These are phyloP conservation scores for Eutolmus rufibarbis DNA, from an alignment of 2,888 invertebrate species.

Conservation along the genomic window DNA sequence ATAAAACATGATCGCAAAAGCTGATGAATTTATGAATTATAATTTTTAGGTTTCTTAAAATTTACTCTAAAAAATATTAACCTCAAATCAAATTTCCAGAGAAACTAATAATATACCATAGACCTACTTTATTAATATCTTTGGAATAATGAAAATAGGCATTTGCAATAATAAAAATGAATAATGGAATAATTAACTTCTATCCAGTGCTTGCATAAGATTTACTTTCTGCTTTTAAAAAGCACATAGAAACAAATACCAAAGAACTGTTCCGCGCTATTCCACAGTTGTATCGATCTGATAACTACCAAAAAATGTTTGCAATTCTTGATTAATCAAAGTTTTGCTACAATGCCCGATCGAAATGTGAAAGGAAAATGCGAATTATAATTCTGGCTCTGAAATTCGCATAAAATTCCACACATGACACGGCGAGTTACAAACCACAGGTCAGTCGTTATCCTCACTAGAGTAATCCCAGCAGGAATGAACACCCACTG, in stretches of 20 bases:
- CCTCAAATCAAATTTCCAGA: too few relatives aligned
- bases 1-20: too few relatives aligned
- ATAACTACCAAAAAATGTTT: not conserved
- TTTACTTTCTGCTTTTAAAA: not conserved
- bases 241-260: not conserved
- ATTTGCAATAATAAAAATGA: too few relatives aligned
- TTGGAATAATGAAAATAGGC: too few relatives aligned
- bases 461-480: not conserved
- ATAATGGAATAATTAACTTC: too few relatives aligned
- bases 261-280: not conserved
- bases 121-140: too few relatives aligned
- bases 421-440: not conserved
- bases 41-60: too few relatives aligned
- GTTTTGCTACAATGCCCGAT: not conserved
- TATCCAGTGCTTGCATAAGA: too few relatives aligned
- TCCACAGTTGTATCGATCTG: not conserved
- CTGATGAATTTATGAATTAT: too few relatives aligned
- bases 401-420: slow-evolving; percentile 24
- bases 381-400: not conserved
- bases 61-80: too few relatives aligned
- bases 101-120: too few relatives aligned
- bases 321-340: not conserved
- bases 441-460: not conserved
- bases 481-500: slow-evolving; percentile 12
- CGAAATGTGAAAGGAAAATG: not conserved